Percentiles rank a stretch among this genome's conserved stretches.
phyloP scores from a whole-genome alignment of 2,113 vertebrate species.

The Numenius arquata region DNA sequence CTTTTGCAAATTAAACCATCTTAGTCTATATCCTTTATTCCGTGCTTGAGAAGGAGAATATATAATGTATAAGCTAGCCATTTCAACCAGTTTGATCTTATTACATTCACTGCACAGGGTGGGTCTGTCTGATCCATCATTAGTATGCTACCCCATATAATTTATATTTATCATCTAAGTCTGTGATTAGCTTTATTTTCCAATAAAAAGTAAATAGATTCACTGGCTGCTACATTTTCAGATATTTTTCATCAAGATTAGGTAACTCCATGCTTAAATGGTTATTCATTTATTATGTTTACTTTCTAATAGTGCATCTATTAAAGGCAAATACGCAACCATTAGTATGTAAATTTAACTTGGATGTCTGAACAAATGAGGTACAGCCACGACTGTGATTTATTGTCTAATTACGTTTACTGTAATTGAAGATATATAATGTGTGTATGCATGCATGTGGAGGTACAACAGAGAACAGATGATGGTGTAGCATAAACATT shows the following conservation, averaged over 20 bases:
- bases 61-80: neutral
- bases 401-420: slow-evolving; percentile 57
- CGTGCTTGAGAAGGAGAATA: neutral
- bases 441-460: neutral
- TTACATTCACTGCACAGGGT: neutral
- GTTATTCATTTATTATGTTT: slow-evolving; percentile 69
- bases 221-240: slow-evolving; percentile 41
- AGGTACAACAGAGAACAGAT: neutral
- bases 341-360: slow-evolving; percentile 72
- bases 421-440: slow-evolving; percentile 25
- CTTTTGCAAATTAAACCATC: neutral
- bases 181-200: slow-evolving; percentile 53
- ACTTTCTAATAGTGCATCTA: slow-evolving; percentile 51
- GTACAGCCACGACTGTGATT: slow-evolving; percentile 44
- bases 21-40: neutral
- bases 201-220: slow-evolving; percentile 41
- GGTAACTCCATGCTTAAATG: slow-evolving; percentile 50
- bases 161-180: slow-evolving; percentile 25
- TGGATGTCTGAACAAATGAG: slow-evolving; percentile 56
- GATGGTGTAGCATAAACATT: neutral
- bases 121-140: neutral
- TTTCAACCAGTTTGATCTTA: neutral
- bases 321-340: slow-evolving; percentile 58
- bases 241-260: slow-evolving; percentile 59
- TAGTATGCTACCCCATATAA: neutral